Evolutionary conservation across 2,113 vertebrate genomes (phyloP).

Genomic region (Oplegnathus fasciatus): DNA sequence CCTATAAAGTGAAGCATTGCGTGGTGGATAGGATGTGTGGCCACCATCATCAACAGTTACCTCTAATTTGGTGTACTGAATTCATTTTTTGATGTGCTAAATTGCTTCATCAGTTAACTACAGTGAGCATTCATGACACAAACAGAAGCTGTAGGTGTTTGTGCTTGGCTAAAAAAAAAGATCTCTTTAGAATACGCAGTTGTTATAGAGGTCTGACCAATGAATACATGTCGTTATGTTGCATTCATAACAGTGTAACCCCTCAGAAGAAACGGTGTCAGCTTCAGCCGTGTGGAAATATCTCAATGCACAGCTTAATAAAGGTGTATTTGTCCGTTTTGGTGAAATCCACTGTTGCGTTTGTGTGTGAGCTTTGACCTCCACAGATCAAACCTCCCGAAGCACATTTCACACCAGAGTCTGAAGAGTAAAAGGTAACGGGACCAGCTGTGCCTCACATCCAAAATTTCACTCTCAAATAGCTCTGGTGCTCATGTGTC

Average conservation of each 20-base stretch:
- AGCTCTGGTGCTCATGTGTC: slow-evolving; percentile 45
- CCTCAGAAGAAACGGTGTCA: slow-evolving; percentile 26
- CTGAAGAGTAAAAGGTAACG: slow-evolving; percentile 41
- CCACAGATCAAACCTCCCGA: slow-evolving; percentile 52
- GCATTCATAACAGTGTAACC: not conserved
- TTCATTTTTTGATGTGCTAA: slow-evolving; percentile 12
- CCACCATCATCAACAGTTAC: not conserved
- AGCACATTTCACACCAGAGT: slow-evolving; percentile 68
- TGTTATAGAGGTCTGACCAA: slow-evolving; percentile 7
- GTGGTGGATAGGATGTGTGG: not conserved
- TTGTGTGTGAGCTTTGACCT: slow-evolving; percentile 54
- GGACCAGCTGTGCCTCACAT: slow-evolving; percentile 61
- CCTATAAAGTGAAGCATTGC: not conserved
- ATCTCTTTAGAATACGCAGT: slow-evolving; percentile 5
- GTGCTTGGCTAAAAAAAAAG: not conserved
- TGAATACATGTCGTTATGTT: slow-evolving; percentile 23
- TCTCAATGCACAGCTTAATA: slow-evolving; percentile 46
- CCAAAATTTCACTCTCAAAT: slow-evolving; percentile 40
- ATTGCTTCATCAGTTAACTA: not conserved
- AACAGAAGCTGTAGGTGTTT: slow-evolving; percentile 13
- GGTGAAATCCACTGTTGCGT: slow-evolving; percentile 30
- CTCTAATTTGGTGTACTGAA: slow-evolving; percentile 11
- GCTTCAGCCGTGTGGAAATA: slow-evolving; percentile 44
- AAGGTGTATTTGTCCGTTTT: slow-evolving; percentile 48
- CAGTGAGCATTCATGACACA: slow-evolving; percentile 7